Evolutionary conservation across 92 coral and sea anemone species (phyloP), one percentile per base, ranked within the genome.

Genomic region (Phenganax subtilis): DNA sequence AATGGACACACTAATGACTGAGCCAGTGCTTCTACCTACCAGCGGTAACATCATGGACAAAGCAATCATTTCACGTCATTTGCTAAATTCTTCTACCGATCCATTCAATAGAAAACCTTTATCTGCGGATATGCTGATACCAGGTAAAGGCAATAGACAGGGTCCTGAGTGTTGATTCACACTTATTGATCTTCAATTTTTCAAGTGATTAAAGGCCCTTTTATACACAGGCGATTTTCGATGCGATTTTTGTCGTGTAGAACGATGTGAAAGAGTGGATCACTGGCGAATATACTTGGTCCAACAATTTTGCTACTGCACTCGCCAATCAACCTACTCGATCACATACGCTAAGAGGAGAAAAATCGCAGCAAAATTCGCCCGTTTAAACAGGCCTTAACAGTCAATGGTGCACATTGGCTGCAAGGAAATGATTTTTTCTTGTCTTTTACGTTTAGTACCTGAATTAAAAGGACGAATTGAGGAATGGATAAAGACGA

Each of bases 31-130:
- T 72, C 89, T 94, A 52, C 98, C 98, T 57, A 92, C 98, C 80
- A 94, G 98, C 82, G 97, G 97, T 37, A 94, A 90, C 73, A 86
- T 94, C 70, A 94, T 94, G 98, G 98, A 94, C 82, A 85, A 97
- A 54, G 87, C 96, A 64, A 89, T 91, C 55, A 94, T 94, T 76
- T 89, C 88, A n/a, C 89, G 98, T 51, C 98, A 94, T 85, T 80
- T 94, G 56, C 87, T 94, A 47, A 94, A 94, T 88, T 94, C 98
- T 25, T 85, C 91, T 84, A 94, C 97, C 56, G 98, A 94, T 67
- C 98, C 98, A n/a, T 94, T 94, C 73, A 94, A 88, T 80, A 89
- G 98, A 81, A 89, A 90, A 67, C 90, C 97, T 6, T 92, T 94
- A 62, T 90, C 91, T 47, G 85, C 85, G 59, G 96, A 92, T 55